Percentiles rank a stretch among this genome's conserved stretches.
phyloP scores from a whole-genome alignment of 1,140 invertebrate genomes.

The Ceratitis capitata region DNA sequence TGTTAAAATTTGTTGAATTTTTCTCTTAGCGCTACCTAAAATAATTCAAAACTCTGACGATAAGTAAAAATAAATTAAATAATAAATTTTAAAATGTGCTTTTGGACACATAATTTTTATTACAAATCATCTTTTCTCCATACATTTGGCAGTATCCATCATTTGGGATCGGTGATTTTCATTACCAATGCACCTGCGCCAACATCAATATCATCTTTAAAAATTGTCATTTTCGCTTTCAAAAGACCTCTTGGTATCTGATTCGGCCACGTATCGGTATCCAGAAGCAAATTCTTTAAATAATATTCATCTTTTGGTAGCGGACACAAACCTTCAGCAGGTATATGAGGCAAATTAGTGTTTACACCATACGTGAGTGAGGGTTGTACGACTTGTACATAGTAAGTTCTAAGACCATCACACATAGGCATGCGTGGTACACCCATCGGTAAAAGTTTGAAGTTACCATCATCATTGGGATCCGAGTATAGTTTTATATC shows the following conservation, averaged over 20 bases:
- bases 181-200: not conserved
- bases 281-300: constrained; percentile 53
- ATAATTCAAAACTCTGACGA: too few relatives aligned
- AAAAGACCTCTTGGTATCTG: constrained; percentile 55
- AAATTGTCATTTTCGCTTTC: constrained; percentile 44
- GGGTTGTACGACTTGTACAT: constrained; percentile 56
- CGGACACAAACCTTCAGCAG: constrained; percentile 53
- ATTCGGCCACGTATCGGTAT: constrained; percentile 56
- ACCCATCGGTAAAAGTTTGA: constrained; percentile 57
- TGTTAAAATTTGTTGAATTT: not conserved
- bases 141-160: not conserved
- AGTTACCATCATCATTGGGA: constrained; percentile 56
- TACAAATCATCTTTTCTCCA: too few relatives aligned
- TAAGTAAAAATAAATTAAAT: too few relatives aligned
- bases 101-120: not conserved
- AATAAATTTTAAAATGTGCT: too few relatives aligned
- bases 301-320: constrained; percentile 56
- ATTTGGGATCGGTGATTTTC: not conserved
- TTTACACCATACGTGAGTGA: constrained; percentile 52
- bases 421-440: constrained; percentile 54
- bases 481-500: constrained; percentile 56
- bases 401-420: constrained; percentile 60
- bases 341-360: constrained; percentile 53
- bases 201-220: not conserved
- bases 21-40: not conserved